These are phyloP conservation scores for Heliconius congener DNA, from an alignment of 1,140 invertebrate genomes.

Conservation along the genomic window DNA sequence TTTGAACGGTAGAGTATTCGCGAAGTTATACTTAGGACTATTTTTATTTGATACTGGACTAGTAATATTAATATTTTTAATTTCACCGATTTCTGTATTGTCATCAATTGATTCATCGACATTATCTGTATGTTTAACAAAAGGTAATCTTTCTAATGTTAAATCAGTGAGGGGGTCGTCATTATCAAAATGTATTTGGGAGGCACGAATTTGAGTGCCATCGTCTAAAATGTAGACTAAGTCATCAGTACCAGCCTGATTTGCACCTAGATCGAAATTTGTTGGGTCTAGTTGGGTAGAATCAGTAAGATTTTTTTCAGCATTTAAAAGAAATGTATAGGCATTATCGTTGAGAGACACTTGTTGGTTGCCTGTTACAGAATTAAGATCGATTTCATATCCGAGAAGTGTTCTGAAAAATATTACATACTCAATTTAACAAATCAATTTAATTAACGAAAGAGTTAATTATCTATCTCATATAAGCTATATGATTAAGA, in stretches of 20 bases:
- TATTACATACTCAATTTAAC: not conserved
- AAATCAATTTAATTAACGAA: not conserved
- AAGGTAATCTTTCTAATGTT: constrained; percentile 65
- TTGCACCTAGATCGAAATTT: constrained; percentile 46
- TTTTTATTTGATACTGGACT: constrained; percentile 58
- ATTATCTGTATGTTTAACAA: constrained; percentile 61
- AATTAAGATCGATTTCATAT: constrained; percentile 68
- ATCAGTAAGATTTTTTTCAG: constrained; percentile 49
- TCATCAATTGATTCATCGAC: constrained; percentile 48
- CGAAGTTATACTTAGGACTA: constrained; percentile 59
- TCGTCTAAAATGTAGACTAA: constrained; percentile 67
- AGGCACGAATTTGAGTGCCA: constrained; percentile 71
- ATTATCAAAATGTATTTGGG: constrained; percentile 76
- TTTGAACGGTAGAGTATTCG: constrained; percentile 67
- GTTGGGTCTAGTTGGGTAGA: constrained; percentile 26
- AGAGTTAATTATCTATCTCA: too few relatives aligned
- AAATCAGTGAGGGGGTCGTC: constrained; percentile 66
- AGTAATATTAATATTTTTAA: constrained; percentile 60
- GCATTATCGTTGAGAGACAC: constrained; percentile 66
- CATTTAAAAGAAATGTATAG: constrained; percentile 63
- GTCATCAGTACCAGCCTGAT: constrained; percentile 47
- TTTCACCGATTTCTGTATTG: constrained; percentile 39
- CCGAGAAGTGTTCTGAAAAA: constrained; percentile 64
- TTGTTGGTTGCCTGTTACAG: constrained; percentile 63
- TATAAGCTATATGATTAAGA: too few relatives aligned